Base-by-base conservation (phyloP, 2,113 vertebrate species). In the Sterrhoptilus dennistouni region DNA sequence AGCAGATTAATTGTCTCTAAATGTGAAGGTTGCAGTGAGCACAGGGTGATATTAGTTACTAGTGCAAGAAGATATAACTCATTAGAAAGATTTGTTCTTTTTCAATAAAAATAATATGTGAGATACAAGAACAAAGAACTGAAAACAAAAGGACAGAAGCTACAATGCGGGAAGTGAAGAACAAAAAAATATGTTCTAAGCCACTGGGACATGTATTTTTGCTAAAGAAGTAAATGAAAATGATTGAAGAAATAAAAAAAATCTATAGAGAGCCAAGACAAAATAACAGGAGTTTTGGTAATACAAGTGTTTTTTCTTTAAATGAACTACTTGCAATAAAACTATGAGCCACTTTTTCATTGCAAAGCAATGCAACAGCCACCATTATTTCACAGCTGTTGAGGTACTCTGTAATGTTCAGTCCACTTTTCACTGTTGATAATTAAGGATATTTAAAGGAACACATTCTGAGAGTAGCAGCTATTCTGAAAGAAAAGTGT, bases 1-100 rank as follows among this genome's bases (percentile, higher is more conserved):
- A 93, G 80, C 49, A 96, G 94, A 96, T 96, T 94, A 84, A 96
- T 97, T 97, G 96, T 95, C 91, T 97, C 95, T 94, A 96, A 97
- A 94, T 71, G 23, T 21, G 49, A 96, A 95, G 52, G 50, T 47
- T 97, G 90, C 78, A 94, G 93, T 71, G 35, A 63, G 89, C 82
- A 83, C 12, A 54, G 45, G 56, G 29, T 93, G 57, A 88, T 95
- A 92, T 83, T 91, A 89, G 85, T 64, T 87, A 38, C 68, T 53
- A 90, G 35, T 75, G 89, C 92, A 96, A 95, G 84, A 79, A 61
- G 72, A 91, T 69, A 59, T 5, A 92, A 71, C 28, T 86, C 54
- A 47, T 78, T 87, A 85, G 14, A 71, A 64, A 81, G 49, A 44
- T 29, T n/a, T 74, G 68, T n/a, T 71, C 82, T 65, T 93, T 80